Conservation (phyloP, 2,113 vertebrate species). For the Sylvia atricapilla region DNA sequence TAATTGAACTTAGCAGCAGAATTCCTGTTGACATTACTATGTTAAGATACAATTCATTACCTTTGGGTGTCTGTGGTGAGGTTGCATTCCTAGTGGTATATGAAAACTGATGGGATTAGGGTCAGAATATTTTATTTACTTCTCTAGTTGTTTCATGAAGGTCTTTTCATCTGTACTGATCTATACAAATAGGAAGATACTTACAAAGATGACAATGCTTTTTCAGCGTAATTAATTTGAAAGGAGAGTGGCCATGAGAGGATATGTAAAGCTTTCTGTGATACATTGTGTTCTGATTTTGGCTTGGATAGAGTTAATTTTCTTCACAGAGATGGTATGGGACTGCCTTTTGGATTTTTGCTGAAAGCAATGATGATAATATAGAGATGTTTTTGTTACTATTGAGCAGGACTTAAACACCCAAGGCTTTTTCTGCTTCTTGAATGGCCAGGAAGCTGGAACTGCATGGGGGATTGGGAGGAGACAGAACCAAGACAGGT, state of each 20-base stretch:
- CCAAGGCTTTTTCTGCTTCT: neutral
- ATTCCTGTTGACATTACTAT: neutral
- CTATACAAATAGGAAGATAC: neutral
- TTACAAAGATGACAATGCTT: neutral
- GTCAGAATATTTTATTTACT: neutral
- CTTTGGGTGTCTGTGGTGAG: neutral
- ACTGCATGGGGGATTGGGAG: neutral
- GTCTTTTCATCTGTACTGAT: neutral
- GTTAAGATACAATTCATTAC: neutral
- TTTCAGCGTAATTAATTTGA: neutral
- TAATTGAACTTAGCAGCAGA: neutral
- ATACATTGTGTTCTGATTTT: neutral
- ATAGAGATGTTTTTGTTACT: neutral
- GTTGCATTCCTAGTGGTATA: neutral
- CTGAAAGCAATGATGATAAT: neutral
- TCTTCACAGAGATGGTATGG: neutral
- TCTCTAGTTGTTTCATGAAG: neutral
- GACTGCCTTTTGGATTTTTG: neutral
- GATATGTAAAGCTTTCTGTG: neutral
- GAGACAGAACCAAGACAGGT: neutral
- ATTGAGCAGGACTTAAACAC: neutral
- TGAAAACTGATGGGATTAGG: neutral
- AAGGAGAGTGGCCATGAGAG: neutral
- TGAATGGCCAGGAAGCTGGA: neutral
- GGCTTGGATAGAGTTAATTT: neutral